Evolutionary conservation across 2,113 vertebrate genomes (phyloP), one percentile per base, ranked within the genome.

Genomic region (Spheniscus mendiculus): DNA sequence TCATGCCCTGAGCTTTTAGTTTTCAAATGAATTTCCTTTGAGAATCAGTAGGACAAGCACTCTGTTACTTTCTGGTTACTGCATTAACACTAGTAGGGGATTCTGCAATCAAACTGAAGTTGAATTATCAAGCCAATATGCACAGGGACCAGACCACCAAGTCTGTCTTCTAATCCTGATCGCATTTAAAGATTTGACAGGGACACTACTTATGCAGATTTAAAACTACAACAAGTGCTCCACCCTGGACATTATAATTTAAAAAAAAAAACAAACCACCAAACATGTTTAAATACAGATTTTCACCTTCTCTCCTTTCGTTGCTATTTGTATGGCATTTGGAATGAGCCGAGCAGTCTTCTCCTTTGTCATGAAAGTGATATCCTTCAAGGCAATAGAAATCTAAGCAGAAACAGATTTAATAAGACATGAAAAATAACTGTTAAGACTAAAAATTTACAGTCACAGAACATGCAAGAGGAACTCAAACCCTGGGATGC

Each of bases 271-370:
- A 42, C 6, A 42, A 42, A 42, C 42, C 14, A 42, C 42, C 42
- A 42, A 66, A 34, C 0, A 1, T 12, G 44, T 38, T 82, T 53
- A 76, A 94, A 79, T 12, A 25, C 21, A 74, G 16, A 27, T 45
- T 90, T 91, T 93, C 38, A 99, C 99, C 99, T 99, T 99, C 69
- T 99, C 99, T 49, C 98, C 95, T 59, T 97, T 97, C 8, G 99
- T 99, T 96, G 97, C 97, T 94, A 99, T 98, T 98, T 99, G 99
- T 96, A 99, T 99, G 85, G 99, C 99, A 72, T 99, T 99, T 95
- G 99, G 99, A 94, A 99, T 99, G 87, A 99, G 97, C 36, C 98
- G 98, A 79, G 99, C 99, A 1, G 99, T 99, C 97, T 99, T 99
- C 97, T 99, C 99, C 96, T 99, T 99, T 53, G 98, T 99, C 98